Percentiles rank a stretch among this genome's conserved stretches.
Conservation (phyloP, 2,113 vertebrate genomes). For the Oreochromis tanganicae region DNA sequence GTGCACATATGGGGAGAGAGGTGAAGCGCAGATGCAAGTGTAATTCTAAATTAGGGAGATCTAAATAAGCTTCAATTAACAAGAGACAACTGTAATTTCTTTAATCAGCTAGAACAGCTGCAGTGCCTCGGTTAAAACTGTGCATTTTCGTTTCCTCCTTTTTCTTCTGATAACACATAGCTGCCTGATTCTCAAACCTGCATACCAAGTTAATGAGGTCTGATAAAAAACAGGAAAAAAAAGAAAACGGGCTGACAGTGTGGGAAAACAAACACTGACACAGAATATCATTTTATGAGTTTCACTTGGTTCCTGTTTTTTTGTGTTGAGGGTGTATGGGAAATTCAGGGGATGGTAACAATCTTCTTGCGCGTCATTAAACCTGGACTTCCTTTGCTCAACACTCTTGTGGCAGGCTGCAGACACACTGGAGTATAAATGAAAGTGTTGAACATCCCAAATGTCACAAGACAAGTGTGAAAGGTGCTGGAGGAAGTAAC, state of each 20-base stretch:
- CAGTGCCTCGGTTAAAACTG: slow-evolving; percentile 5
- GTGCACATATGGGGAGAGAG: background rate
- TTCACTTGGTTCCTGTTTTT: background rate
- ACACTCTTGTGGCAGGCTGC: background rate
- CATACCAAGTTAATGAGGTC: background rate
- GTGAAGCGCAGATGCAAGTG: background rate
- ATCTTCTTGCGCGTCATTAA: background rate
- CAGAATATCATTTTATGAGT: background rate
- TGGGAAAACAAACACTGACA: slow-evolving; percentile 7
- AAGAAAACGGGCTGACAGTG: background rate
- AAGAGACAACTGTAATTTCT: slow-evolving; percentile 37
- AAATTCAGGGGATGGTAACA: background rate
- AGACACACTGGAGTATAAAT: background rate
- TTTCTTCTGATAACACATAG: background rate
- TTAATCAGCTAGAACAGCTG: slow-evolving; percentile 51
- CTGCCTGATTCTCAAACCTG: background rate
- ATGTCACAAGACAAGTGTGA: slow-evolving; percentile 21
- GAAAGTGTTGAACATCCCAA: background rate
- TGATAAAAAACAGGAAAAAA: background rate
- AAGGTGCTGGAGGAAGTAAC: slow-evolving; percentile 18
- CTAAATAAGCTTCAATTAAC: slow-evolving; percentile 36
- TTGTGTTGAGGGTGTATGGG: background rate
- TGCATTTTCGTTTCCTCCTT: background rate
- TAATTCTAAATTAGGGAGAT: slow-evolving; percentile 4
- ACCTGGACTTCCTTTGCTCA: background rate